Evolutionary conservation across 2,888 invertebrate species (phyloP), one percentile per base, ranked within the genome.

Genomic region (Sclerodermus sp.): DNA sequence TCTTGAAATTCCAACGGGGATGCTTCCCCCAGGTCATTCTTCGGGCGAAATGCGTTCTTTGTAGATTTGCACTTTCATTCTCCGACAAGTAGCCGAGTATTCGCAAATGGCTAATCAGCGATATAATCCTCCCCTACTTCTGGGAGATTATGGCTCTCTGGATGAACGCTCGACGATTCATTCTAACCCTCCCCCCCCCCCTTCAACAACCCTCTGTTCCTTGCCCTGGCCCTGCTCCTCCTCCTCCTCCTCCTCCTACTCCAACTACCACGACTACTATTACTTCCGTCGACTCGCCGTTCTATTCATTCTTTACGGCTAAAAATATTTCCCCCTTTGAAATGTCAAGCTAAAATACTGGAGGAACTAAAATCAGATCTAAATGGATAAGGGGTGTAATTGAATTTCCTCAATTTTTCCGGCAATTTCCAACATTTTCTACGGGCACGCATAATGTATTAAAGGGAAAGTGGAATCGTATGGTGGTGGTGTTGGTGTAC

Each of bases 31-130:
- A n/a, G n/a, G n/a, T n/a, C n/a, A 18, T 39, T 40, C 51, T 49
- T 14, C 38, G 34, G 50, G 49, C 53, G 51, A 62, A 63, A 63
- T 54, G 55, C 51, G 54, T 62, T 60, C 58, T 57, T 45, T 49
- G 51, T 53, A 58, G 39, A 46, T 48, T 42, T 38, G 39, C 43
- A 45, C 36, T 43, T 44, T 30, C 37, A 18, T 13, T 34, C 16
- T 42, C 18, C 13, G 42, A 18, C 37, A 34, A 42, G 38, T 17
- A 17, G 10, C 39, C 31, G 12, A 16, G 29, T 18, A 32, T 23
- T 31, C 43, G 14, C 40, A 32, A 34, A 31, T 42, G 17, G 42
- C 39, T 55, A 47, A 56, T 45, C 47, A 55, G 51, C 37, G 10
- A 29, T 37, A 29, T 5, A 23, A 23, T 23, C 4, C n/a, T n/a